Base-by-base conservation (phyloP, 2,888 invertebrate genomes). In the Eupithecia centaureata region DNA sequence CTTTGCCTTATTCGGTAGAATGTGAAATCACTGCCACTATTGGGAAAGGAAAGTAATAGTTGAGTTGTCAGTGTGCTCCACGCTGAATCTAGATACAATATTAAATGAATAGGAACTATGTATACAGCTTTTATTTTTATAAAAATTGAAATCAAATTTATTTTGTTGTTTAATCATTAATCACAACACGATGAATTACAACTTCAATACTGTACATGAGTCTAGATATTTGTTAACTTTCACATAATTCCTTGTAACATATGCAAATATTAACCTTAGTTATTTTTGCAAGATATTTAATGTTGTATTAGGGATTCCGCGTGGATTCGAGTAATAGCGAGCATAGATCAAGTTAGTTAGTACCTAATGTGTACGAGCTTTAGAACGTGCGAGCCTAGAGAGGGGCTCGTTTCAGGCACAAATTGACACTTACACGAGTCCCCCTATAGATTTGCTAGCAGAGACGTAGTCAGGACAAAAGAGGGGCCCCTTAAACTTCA, bases 281-380 rank as follows among this genome's bases (percentile, higher is more conserved):
- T 27, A 52, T 15, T n/a, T n/a, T n/a, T n/a, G n/a, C n/a, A 52
- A 52, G 25, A 15, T 10, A 57, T 33, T n/a, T 57, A 3, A 57
- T 27, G 47, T 30, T 56, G 57, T 22, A 22, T 32, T 57, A 5
- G n/a, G 13, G 59, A 61, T 70, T 66, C 66, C 38, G 66, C 70
- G 66, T 63, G 61, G 38, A 33, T 61, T 47, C 25, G 47, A 30
- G 54, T 54, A 18, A 59, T 63, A 69, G 88, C 80, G 84, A 85
- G 82, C 82, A 79, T 90, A 88, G 88, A 86, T 83, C 83, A 82
- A 87, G 79, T 86, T 91, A 90, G 87, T 79, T 91, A 90, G 87
- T 80, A 82, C 76, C 74, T 74, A 75, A 73, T 64, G 81, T 77
- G 80, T 82, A 81, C 82, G 90, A 90, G 89, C 89, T 89, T 89